Base-by-base conservation (phyloP, 2,888 invertebrate genomes). In the Sminthurides aquaticus region DNA sequence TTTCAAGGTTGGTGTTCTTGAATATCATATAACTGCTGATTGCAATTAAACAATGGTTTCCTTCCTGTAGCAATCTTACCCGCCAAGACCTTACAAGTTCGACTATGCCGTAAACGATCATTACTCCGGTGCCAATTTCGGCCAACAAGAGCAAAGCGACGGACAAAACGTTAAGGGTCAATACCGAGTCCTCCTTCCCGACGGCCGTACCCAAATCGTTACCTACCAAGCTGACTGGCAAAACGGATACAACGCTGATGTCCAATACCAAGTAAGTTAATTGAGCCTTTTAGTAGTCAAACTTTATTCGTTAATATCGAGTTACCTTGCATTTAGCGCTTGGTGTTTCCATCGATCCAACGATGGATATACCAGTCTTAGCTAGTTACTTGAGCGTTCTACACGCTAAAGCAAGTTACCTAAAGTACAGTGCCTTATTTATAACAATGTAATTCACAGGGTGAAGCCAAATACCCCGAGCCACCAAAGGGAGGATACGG, bases 201-300 rank as follows among this genome's bases (percentile, higher is more conserved):
- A 74, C 43, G 72, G 71, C 3, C 59, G 73, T 55, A 69, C 69
- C 11, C 73, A 73, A 69, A 73, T 73, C 22, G 73, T 73, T 0
- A 69, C 65, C 18, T 73, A 73, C 67, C 69, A 67, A 25, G 72
- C 73, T 59, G 73, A 74, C 62, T 74, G 73, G 73, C 67, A 71
- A 64, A 71, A 74, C 49, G 73, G 73, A 20, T 74, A 69, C 67
- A 72, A 71, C 24, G 73, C 73, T 43, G 72, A 74, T 62, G 71
- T 73, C 18, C 64, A 71, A 24, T 72, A 73, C 27, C 69, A 71
- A 61, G 68, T 68, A 27, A 43, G 62, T 57, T n/a, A n/a, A n/a
- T n/a, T n/a, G n/a, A n/a, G n/a, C n/a, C n/a, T 18, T 18, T 48
- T 48, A 18, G 18, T 15, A 48, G 18, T 15, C n/a, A n/a, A n/a